phyloP scores from a whole-genome alignment of 2,888 invertebrate genomes.

The Euplexia lucipara region DNA sequence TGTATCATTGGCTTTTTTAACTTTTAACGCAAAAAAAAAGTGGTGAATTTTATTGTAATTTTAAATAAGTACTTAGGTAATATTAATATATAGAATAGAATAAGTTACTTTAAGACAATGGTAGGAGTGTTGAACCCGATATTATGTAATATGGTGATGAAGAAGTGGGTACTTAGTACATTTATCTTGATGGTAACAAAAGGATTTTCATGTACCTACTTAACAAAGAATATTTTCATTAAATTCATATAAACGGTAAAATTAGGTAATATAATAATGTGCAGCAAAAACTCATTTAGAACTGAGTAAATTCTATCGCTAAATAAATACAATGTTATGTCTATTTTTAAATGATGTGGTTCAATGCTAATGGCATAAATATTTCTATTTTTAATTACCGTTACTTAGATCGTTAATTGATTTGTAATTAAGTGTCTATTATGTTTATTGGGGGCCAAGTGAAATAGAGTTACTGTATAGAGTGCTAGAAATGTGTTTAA shows the following conservation, averaged over 20 bases:
- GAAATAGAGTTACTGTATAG: too few relatives aligned
- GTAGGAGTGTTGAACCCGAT: too few relatives aligned
- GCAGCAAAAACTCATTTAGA: too few relatives aligned
- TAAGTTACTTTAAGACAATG: background rate
- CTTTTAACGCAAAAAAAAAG: too few relatives aligned
- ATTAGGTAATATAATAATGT: too few relatives aligned
- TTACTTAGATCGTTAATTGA: constrained; percentile 19
- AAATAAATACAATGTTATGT: background rate
- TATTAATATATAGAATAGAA: too few relatives aligned
- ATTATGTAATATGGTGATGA: too few relatives aligned
- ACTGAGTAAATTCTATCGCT: background rate
- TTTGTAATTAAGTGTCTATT: constrained; percentile 4
- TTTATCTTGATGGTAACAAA: background rate
- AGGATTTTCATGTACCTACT: background rate
- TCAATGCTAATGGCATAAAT: constrained; percentile 9
- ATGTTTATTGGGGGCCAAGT: too few relatives aligned
- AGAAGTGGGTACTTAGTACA: background rate
- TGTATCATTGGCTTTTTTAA: too few relatives aligned
- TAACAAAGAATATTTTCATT: background rate
- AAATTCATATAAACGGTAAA: too few relatives aligned
- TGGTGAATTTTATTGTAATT: too few relatives aligned
- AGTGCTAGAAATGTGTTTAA: background rate
- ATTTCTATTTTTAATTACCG: background rate
- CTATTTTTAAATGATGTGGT: background rate
- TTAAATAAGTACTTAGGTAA: too few relatives aligned